phyloP scores from a whole-genome alignment of 2,888 invertebrate species.

The Archips xylosteana region DNA sequence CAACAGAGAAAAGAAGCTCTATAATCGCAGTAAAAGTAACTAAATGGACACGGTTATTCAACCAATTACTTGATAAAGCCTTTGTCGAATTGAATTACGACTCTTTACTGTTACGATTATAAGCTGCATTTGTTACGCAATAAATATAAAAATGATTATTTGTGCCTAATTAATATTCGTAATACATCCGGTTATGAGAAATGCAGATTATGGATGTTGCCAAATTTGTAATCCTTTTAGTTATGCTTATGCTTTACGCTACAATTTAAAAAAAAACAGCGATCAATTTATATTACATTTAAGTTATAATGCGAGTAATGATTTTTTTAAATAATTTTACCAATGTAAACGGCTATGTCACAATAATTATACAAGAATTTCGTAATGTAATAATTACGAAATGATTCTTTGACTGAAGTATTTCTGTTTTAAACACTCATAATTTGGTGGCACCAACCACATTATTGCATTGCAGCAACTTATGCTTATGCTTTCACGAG shows the following conservation, averaged over 20 bases:
- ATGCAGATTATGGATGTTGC: not conserved
- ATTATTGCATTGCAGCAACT: too few species aligned
- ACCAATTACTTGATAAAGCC: not conserved
- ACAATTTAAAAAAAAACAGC: not conserved
- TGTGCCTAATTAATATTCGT: not conserved
- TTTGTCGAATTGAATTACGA: conserved; percentile 15
- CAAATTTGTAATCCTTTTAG: not conserved
- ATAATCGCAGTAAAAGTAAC: not conserved
- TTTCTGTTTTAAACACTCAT: too few species aligned
- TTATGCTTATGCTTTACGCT: not conserved
- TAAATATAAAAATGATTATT: not conserved
- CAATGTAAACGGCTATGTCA: too few species aligned
- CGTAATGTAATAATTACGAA: too few species aligned
- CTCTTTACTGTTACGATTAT: conserved; percentile 12
- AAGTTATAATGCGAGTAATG: too few species aligned
- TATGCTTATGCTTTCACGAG: too few species aligned
- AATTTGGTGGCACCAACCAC: too few species aligned
- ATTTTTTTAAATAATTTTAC: too few species aligned
- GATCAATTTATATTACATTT: too few species aligned
- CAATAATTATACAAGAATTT: too few species aligned
- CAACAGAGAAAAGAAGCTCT: not conserved
- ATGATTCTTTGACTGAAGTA: not conserved
- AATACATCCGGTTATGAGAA: not conserved
- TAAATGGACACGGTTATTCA: not conserved
- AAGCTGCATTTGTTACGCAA: conserved; percentile 14